These are phyloP conservation scores for Pachyrhynchus sulphureomaculatus DNA, from an alignment of 1,140 invertebrate genomes.

Conservation along the genomic window DNA sequence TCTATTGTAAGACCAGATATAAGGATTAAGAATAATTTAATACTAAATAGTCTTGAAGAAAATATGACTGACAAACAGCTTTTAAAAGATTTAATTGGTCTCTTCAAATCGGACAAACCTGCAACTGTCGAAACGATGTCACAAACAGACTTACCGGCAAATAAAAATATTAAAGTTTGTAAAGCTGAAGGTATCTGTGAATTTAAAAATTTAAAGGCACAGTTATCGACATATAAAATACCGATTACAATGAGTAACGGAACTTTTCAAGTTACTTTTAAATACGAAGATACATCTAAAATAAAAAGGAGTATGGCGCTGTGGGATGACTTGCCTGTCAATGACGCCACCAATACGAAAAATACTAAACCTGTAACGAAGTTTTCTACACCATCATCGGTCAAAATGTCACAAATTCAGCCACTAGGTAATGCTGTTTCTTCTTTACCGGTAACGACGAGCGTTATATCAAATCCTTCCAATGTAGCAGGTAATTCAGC, in stretches of 20 bases:
- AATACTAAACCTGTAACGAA: no score
- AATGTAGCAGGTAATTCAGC: no score
- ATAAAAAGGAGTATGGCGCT: neutral
- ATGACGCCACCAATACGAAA: neutral
- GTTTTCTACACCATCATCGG: no score
- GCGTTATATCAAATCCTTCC: no score
- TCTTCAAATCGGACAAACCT: neutral
- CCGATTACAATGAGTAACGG: conserved; percentile 31
- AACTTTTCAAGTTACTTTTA: conserved; percentile 14
- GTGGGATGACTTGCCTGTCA: conserved; percentile 15
- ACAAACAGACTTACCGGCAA: conserved; percentile 15
- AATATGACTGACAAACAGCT: conserved; percentile 8
- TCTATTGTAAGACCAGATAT: conserved; percentile 24
- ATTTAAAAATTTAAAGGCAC: conserved; percentile 29
- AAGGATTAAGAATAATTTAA: conserved; percentile 13
- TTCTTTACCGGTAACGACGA: no score
- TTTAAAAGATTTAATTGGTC: conserved; percentile 6
- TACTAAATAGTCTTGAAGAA: neutral
- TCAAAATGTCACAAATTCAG: no score
- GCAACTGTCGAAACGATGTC: neutral
- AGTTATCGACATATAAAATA: conserved; percentile 27
- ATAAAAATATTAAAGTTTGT: conserved; percentile 15
- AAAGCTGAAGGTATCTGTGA: conserved; percentile 2
- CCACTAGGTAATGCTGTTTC: no score
- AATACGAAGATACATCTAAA: neutral